Evolutionary conservation across 2,113 vertebrate species (phyloP).

Genomic region (Tamias sibiricus): DNA sequence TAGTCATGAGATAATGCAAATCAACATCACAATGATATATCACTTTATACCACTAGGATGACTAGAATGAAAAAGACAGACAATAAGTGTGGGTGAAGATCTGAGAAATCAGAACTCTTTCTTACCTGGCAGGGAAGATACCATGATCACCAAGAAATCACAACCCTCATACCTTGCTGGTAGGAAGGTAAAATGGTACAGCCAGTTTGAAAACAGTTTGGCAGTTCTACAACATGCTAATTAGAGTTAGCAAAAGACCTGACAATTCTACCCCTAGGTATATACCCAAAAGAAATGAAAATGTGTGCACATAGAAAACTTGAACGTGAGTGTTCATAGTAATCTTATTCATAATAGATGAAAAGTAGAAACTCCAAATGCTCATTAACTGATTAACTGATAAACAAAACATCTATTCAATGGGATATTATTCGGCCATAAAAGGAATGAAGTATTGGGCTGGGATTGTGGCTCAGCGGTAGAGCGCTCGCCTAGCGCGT

Average conservation of each 20-base stretch:
- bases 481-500: too few relatives aligned
- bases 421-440: background rate
- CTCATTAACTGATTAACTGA: background rate
- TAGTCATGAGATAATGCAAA: conserved; percentile 3
- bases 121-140: background rate
- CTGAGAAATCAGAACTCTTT: conserved; percentile 12
- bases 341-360: background rate
- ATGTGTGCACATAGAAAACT: background rate
- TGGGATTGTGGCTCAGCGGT: too few relatives aligned
- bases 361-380: background rate
- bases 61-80: conserved; percentile 23
- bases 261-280: background rate
- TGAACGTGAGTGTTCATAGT: background rate
- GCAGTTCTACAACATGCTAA: background rate
- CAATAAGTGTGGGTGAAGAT: background rate
- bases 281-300: conserved; percentile 34
- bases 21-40: background rate
- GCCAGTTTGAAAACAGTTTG: background rate
- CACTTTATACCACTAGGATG: background rate
- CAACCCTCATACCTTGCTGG: background rate
- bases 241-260: background rate
- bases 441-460: too few relatives aligned
- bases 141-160: conserved; percentile 27
- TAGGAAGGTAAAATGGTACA: background rate
- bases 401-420: background rate